Percentiles rank a stretch among this genome's conserved stretches.
These are phyloP conservation scores for Gonocerus acuteangulatus DNA, from an alignment of 2,888 invertebrate species.

Conservation along the genomic window DNA sequence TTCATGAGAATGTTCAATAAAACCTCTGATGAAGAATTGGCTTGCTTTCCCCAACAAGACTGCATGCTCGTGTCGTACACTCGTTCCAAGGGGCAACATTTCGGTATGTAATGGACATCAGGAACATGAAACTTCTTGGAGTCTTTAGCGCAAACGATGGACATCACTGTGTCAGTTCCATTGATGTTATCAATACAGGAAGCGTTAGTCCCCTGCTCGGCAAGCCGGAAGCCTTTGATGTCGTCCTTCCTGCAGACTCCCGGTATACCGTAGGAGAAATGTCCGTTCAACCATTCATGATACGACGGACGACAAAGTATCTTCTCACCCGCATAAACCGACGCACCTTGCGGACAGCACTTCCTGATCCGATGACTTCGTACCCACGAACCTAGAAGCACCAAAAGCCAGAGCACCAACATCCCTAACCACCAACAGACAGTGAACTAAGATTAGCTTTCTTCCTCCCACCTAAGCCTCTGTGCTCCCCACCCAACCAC, in stretches of 20 bases:
- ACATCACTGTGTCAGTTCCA: conserved; percentile 16
- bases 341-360: conserved; percentile 32
- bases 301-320: conserved; percentile 17
- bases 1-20: conserved; percentile 33
- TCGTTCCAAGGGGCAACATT: conserved; percentile 37
- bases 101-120: conserved; percentile 35
- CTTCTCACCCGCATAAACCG: conserved; percentile 16
- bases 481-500: too few species aligned
- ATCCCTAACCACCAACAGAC: too few species aligned
- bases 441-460: too few species aligned
- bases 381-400: too few species aligned
- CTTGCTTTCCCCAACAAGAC: conserved; percentile 32
- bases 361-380: conserved; percentile 9
- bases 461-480: too few species aligned
- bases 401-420: too few species aligned
- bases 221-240: neutral
- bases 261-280: conserved; percentile 29
- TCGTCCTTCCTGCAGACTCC: conserved; percentile 12
- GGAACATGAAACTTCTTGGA: conserved; percentile 26
- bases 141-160: conserved; percentile 21
- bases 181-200: conserved; percentile 31
- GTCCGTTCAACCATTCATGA: conserved; percentile 30
- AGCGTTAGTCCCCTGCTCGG: conserved; percentile 13
- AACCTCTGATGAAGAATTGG: conserved; percentile 20
- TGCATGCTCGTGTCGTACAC: conserved; percentile 34